phyloP scores from a whole-genome alignment of 1,140 invertebrate genomes.

The Zaprionus camerounensis region DNA sequence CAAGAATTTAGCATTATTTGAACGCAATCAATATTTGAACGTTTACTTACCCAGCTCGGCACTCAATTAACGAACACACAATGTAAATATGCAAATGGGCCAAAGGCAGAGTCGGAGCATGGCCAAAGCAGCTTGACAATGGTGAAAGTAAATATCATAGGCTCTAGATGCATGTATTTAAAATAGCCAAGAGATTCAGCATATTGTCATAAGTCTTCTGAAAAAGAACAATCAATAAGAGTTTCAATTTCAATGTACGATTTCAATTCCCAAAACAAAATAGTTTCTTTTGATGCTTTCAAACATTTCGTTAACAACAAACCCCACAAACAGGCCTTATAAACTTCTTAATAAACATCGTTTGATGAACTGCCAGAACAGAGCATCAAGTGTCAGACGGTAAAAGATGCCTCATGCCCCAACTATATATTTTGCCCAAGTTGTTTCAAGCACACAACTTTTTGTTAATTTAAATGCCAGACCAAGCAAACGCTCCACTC shows the following conservation, averaged over 20 bases:
- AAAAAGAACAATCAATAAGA: too few relatives aligned
- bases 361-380: slow-evolving; percentile 23
- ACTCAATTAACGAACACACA: slow-evolving; percentile 41
- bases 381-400: slow-evolving; percentile 21
- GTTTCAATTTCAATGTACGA: too few relatives aligned
- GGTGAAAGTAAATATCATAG: not conserved
- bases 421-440: slow-evolving; percentile 15
- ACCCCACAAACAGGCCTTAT: not conserved
- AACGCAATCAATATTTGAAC: slow-evolving; percentile 47
- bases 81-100: slow-evolving; percentile 50
- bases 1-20: slow-evolving; percentile 44
- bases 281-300: too few relatives aligned
- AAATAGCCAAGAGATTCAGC: too few relatives aligned
- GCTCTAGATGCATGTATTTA: too few relatives aligned
- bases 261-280: too few relatives aligned
- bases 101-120: slow-evolving; percentile 27
- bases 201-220: too few relatives aligned
- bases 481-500: not conserved
- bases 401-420: slow-evolving; percentile 8
- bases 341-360: slow-evolving; percentile 31
- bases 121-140: not conserved
- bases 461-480: slow-evolving; percentile 49
- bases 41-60: slow-evolving; percentile 6
- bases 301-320: not conserved
- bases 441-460: slow-evolving; percentile 34